These are phyloP conservation scores for Equus przewalskii DNA, from an alignment of 2,113 vertebrate species.

Conservation along the genomic window DNA sequence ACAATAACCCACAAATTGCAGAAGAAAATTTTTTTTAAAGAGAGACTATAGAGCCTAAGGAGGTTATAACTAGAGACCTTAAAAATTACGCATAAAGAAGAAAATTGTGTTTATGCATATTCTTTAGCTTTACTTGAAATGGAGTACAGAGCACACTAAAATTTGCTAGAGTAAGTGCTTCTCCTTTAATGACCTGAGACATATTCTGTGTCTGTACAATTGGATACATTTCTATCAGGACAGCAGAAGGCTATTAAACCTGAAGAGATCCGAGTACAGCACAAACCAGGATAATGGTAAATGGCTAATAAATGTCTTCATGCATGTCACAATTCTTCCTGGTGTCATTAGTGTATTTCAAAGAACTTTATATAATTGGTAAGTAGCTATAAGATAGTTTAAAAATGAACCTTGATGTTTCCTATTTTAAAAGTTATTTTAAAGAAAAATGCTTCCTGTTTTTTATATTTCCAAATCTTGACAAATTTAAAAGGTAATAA, in stretches of 20 bases:
- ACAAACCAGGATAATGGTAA: background rate
- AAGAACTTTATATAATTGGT: background rate
- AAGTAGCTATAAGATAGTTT: slow-evolving; percentile 3
- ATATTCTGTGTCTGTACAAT: background rate
- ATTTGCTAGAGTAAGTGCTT: slow-evolving; percentile 36
- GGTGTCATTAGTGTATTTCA: slow-evolving; percentile 31
- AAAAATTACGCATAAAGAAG: slow-evolving; percentile 40
- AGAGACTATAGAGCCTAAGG: background rate
- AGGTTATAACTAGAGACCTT: slow-evolving; percentile 24
- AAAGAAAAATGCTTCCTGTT: background rate
- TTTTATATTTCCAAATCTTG: background rate
- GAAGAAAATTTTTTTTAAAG: background rate
- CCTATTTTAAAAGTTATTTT: background rate
- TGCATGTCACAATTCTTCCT: background rate
- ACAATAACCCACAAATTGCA: background rate
- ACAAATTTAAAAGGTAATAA: background rate
- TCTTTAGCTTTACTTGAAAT: slow-evolving; percentile 40
- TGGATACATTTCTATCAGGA: background rate
- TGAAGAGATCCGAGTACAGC: background rate
- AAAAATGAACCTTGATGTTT: background rate
- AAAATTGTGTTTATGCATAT: slow-evolving; percentile 46
- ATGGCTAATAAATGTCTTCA: slow-evolving; percentile 21
- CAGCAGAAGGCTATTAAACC: slow-evolving; percentile 24
- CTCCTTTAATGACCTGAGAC: slow-evolving; percentile 44
- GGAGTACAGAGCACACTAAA: background rate